Evolutionary conservation across 2,797 vertebrate species (phyloP).

Genomic region (Trichosurus vulpecula): DNA sequence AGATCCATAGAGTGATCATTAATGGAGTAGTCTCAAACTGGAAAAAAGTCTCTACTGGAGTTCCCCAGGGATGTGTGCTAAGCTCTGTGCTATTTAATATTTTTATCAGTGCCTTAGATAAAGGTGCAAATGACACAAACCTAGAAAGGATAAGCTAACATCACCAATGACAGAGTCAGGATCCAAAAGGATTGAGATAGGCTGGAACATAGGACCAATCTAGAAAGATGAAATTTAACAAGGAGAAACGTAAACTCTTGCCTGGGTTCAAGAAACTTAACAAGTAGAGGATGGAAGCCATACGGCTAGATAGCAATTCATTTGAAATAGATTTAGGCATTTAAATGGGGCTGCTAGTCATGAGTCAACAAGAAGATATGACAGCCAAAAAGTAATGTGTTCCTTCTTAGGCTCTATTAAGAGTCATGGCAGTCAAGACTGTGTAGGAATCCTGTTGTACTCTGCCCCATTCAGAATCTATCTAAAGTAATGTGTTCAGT

Average conservation of each 20-base stretch:
- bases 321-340: neutral
- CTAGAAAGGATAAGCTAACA: neutral
- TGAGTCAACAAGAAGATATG: neutral
- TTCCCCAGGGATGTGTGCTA: neutral
- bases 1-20: neutral
- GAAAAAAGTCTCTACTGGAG: neutral
- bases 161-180: neutral
- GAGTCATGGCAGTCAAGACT: neutral
- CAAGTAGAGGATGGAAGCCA: neutral
- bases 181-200: neutral
- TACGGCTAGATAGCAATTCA: neutral
- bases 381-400: neutral
- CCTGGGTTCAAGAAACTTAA: neutral
- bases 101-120: neutral
- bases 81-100: neutral
- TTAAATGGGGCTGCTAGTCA: neutral
- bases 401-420: neutral
- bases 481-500: neutral
- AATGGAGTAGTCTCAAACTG: neutral
- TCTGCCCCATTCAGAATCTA: neutral
- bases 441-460: neutral
- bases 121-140: neutral
- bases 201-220: neutral
- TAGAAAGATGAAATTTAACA: neutral
- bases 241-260: neutral